These are phyloP conservation scores for Mormoops blainvillei DNA, from an alignment of 2,113 vertebrate species.

Conservation along the genomic window DNA sequence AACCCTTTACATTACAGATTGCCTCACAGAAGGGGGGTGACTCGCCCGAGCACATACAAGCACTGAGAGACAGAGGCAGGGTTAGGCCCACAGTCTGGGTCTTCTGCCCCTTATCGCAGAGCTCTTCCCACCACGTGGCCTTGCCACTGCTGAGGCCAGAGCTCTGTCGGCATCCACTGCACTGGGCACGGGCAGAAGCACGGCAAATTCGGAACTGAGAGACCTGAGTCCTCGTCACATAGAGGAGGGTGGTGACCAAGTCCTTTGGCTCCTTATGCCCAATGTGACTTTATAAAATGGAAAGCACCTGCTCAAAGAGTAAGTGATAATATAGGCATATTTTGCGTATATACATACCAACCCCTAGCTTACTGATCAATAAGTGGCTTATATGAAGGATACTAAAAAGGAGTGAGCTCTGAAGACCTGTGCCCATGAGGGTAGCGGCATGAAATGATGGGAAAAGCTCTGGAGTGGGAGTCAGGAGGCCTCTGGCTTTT, in stretches of 20 bases:
- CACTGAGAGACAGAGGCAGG: not conserved
- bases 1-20: not conserved
- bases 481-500: not conserved
- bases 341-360: not conserved
- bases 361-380: not conserved
- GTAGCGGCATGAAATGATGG: not conserved
- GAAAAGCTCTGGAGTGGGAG: not conserved
- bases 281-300: not conserved
- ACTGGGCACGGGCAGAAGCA: not conserved
- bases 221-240: not conserved
- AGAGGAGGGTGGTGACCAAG: not conserved
- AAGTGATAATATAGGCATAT: constrained; percentile 21
- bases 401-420: not conserved
- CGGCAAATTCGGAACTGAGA: not conserved
- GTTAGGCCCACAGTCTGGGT: not conserved
- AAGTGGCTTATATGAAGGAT: not conserved
- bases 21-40: not conserved
- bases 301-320: not conserved
- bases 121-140: not conserved
- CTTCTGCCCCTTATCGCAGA: not conserved
- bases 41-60: not conserved
- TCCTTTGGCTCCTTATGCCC: not conserved
- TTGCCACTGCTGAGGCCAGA: not conserved
- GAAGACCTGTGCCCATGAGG: not conserved
- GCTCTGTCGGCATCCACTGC: not conserved